Evolutionary conservation across 2,113 vertebrate species (phyloP), one percentile per base, ranked within the genome.

Genomic region (Ameiurus melas): DNA sequence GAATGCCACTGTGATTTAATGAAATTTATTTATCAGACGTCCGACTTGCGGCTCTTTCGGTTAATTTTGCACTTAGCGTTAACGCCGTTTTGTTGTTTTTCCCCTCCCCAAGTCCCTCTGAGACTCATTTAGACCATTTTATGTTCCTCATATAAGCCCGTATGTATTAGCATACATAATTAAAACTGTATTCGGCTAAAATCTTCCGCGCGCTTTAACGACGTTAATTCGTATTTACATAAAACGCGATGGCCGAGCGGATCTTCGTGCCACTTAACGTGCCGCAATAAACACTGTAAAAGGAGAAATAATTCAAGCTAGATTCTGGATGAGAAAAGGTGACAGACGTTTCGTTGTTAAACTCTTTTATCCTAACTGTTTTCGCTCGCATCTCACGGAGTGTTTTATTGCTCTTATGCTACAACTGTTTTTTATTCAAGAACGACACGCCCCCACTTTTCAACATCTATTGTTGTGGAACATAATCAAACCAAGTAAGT

Each of bases 221-320:
- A 55, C 43, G 27, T 82, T 77, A 58, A 87, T 87, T 55, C 22
- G 13, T 81, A 90, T 90, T 90, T 85, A 89, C 90, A 90, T 90
- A 89, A 89, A 89, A 75, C 30, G 55, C 30, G 33, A 66, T 6
- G 55, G 53, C n/a, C 14, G 16, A 51, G 79, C 36, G n/a, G 39
- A 27, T 84, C 30, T 39, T 82, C 33, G 1, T 57, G 5, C 53
- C 84, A 8, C 30, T 43, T 68, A 86, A 70, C 58, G 36, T 14
- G 22, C 4, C 13, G 20, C 17, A 53, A 81, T 86, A 14, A 62
- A 47, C 19, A 58, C 64, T 47, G 43, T 27, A 71, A 19, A 70
- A 8, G 20, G 13, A 64, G 22, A 70, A n/a, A 53, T 4, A 30
- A 70, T n/a, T 51, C 58, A 25, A n/a, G 27, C 19, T 30, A 33